Evolutionary conservation across 2,888 invertebrate species (phyloP), one percentile per base, ranked within the genome.

Genomic region (Neoscelio sp.): DNA sequence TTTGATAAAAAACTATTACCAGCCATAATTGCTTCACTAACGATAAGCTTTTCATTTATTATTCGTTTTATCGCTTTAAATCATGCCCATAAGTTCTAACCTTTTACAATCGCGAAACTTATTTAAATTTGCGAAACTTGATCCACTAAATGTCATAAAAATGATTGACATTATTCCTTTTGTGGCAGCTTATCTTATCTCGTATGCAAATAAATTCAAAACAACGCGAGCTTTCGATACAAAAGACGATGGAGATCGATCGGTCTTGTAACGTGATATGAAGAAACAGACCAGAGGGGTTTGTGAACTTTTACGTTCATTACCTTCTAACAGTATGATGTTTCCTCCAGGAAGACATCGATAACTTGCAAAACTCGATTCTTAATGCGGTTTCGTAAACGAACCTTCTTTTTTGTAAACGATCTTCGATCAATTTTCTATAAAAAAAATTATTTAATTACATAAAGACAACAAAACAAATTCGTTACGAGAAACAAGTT

Each of bases 201-300:
- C 10, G 42, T 54, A 73, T 64, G 62, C 62, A 44, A 54, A 71
- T 62, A 62, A 20, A 23, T 52, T 60, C 20, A 18, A 60, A 50
- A 50, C 8, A 20, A 28, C 48, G 48, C 20, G 46, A 71, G 62
- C 62, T 62, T 62, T 62, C 54, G 62, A 30, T 62, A 71, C 71
- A 71, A 71, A 71, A 62, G 71, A 46, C 17, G 71, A 71, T 54
- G 44, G 52, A 44, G 71, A 71, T 71, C 62, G 71, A 71, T 71
- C 44, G 60, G 23, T 33, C 40, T 28, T 0, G 56, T 48, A 71
- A 71, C 52, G 8, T 13, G 71, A 71, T 52, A 40, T 58, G 30
- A 42, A 20, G 8, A 33, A 50, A 13, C 2, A 6, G 42, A 18
- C n/a, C 18, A 18, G 18, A 18, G 18, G 62, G 52, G 60, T 71